These are phyloP conservation scores for Mustela nigripes DNA, from an alignment of 2,113 vertebrate species.

Conservation along the genomic window DNA sequence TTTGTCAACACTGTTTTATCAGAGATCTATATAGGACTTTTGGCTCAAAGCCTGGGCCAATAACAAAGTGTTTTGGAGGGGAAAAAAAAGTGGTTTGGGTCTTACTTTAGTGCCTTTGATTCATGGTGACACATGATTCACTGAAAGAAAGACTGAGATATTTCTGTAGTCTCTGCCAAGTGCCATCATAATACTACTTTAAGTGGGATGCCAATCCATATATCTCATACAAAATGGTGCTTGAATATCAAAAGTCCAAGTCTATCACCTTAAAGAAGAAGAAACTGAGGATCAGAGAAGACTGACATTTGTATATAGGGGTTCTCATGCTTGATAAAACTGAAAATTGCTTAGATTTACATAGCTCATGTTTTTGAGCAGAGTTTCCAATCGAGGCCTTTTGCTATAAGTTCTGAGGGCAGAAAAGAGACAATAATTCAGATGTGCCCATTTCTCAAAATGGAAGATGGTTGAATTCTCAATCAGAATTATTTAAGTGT, in stretches of 20 bases:
- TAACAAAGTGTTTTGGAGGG: background rate
- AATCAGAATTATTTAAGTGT: background rate
- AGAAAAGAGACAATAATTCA: background rate
- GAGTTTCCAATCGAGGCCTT: background rate
- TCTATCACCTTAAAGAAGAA: background rate
- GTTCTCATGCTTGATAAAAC: background rate
- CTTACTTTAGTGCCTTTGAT: background rate
- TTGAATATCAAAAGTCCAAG: background rate
- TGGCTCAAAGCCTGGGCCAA: background rate
- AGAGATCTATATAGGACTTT: background rate
- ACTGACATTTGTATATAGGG: background rate
- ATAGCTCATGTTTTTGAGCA: background rate
- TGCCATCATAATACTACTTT: background rate
- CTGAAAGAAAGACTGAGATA: background rate
- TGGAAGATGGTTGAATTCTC: background rate
- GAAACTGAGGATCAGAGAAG: background rate
- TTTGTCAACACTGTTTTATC: background rate
- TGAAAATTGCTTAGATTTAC: background rate
- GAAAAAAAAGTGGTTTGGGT: background rate
- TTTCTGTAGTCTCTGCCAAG: background rate
- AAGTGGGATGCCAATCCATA: background rate
- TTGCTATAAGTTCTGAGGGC: background rate
- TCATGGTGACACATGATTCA: background rate
- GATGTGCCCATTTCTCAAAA: background rate
- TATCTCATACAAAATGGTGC: background rate